Evolutionary conservation across 2,888 invertebrate species (phyloP).

Genomic region (Ischnura elegans): DNA sequence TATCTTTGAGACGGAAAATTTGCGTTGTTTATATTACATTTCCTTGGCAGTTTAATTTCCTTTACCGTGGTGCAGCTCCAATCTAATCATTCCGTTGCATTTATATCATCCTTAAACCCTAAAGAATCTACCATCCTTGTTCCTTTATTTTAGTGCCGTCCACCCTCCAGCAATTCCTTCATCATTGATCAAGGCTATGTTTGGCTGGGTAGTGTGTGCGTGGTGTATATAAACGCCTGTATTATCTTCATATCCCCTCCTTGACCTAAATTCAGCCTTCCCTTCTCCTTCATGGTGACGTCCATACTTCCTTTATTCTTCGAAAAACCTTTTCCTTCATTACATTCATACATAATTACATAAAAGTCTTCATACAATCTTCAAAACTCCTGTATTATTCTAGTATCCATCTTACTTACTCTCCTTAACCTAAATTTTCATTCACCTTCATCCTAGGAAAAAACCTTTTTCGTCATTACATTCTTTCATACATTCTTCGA

Average conservation of each 20-base stretch:
- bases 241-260: not conserved
- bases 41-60: not conserved
- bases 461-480: too few species aligned
- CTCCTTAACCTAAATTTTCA: too few species aligned
- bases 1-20: not conserved
- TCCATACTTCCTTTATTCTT: not conserved
- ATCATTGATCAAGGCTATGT: not conserved
- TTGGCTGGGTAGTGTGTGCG: not conserved
- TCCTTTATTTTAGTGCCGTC: not conserved
- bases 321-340: not conserved
- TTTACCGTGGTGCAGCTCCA: not conserved
- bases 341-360: too few species aligned
- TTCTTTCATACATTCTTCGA: too few species aligned
- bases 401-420: too few species aligned
- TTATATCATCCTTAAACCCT: not conserved
- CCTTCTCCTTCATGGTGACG: not conserved
- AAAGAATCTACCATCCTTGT: not conserved
- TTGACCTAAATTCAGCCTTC: not conserved
- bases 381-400: too few species aligned
- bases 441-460: too few species aligned
- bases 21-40: not conserved
- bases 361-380: too few species aligned
- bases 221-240: not conserved
- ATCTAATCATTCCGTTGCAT: not conserved
- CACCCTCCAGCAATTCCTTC: not conserved